These are phyloP conservation scores for Crax fasciolata DNA, from an alignment of 2,797 vertebrate species.

Conservation along the genomic window DNA sequence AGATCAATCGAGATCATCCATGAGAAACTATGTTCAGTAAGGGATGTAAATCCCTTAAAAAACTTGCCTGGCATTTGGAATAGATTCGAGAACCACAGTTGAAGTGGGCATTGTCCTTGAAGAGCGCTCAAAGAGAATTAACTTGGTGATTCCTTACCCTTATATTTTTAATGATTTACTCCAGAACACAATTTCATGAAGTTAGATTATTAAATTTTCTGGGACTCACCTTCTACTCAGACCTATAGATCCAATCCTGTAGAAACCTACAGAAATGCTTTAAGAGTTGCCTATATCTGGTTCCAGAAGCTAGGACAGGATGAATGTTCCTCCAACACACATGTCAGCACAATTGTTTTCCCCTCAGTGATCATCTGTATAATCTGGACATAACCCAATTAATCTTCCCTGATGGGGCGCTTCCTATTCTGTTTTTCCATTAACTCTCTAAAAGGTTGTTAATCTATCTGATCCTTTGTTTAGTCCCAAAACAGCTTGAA, in stretches of 20 bases:
- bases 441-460: constrained; percentile 27
- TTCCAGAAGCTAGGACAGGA: neutral
- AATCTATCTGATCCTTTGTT: neutral
- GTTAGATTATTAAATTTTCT: neutral
- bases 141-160: accelerated
- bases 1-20: neutral
- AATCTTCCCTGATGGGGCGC: neutral
- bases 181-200: neutral
- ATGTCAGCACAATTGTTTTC: neutral
- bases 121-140: neutral
- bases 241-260: neutral
- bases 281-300: neutral
- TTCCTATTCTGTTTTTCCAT: constrained; percentile 18
- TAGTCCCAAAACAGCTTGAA: constrained; percentile 21
- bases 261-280: neutral
- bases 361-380: neutral
- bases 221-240: neutral
- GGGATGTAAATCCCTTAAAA: neutral
- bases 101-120: neutral
- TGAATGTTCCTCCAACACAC: neutral
- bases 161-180: neutral
- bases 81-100: neutral
- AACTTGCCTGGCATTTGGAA: neutral
- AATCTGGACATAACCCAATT: neutral
- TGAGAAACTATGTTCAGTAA: neutral